A percentile compares a stretch with the other conserved stretches of the same genome.
Evolutionary conservation across 2,113 vertebrate species (phyloP).

Genomic region (Cygnus buccinator): DNA sequence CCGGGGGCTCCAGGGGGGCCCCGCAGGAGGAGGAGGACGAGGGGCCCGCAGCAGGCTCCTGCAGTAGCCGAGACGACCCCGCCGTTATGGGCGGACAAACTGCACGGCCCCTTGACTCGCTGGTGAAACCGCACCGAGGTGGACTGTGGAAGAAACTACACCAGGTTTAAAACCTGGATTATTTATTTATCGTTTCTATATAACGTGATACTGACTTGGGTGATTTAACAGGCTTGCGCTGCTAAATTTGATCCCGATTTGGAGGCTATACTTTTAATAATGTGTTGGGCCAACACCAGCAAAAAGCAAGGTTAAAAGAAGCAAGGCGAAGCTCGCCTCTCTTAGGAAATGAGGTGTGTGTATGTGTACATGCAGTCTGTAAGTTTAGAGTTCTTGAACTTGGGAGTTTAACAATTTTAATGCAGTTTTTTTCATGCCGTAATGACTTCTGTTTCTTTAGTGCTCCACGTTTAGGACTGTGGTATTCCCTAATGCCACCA

Average conservation of each 20-base stretch:
- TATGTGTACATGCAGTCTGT: too few species aligned
- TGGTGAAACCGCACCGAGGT: neutral
- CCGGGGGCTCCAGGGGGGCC: neutral
- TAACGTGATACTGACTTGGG: neutral
- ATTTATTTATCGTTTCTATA: neutral
- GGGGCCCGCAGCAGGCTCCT: neutral
- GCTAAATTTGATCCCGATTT: neutral
- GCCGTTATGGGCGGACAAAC: too few species aligned
- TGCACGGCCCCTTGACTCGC: too few species aligned
- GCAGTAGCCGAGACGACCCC: too few species aligned
- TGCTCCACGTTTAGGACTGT: neutral
- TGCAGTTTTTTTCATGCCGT: neutral
- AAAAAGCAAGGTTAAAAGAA: neutral
- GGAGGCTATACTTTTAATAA: neutral
- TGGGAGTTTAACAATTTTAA: neutral
- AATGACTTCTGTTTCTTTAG: neutral
- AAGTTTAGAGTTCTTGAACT: neutral
- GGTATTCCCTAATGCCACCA: too few species aligned
- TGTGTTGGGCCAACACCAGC: neutral
- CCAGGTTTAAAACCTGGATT: neutral
- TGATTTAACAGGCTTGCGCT: neutral
- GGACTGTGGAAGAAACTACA: too few species aligned
- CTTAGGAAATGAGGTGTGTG: neutral
- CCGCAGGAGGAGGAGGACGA: neutral
- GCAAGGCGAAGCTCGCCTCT: too few species aligned